Evolutionary conservation across 2,797 vertebrate genomes (phyloP).

Genomic region (Parotocinclus haroldoi): DNA sequence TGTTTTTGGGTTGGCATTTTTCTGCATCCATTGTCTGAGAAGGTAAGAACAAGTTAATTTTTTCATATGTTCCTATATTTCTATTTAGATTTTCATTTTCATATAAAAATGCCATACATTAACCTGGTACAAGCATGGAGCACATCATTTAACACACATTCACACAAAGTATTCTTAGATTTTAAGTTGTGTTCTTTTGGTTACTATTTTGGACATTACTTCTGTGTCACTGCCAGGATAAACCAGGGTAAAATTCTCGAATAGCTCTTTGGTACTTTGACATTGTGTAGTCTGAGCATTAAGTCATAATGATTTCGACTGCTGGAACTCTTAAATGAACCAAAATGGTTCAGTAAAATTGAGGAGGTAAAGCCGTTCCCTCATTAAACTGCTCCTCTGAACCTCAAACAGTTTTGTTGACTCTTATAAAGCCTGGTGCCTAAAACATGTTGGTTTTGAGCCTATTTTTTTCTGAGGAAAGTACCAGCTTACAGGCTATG

Average conservation of each 20-base stretch:
- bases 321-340: slow-evolving; percentile 35
- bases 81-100: no score
- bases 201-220: not conserved
- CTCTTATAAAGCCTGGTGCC: slow-evolving; percentile 34
- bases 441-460: slow-evolving; percentile 32
- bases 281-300: slow-evolving; percentile 20
- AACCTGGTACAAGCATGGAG: no score
- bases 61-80: not conserved
- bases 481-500: slow-evolving; percentile 14
- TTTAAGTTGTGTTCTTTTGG: no score
- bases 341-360: slow-evolving; percentile 38
- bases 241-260: slow-evolving; percentile 1
- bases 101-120: slow-evolving; percentile 1
- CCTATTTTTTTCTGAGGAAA: slow-evolving; percentile 42
- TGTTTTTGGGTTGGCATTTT: slow-evolving; percentile 39
- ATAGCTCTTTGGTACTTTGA: not conserved
- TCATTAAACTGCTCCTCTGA: slow-evolving; percentile 26
- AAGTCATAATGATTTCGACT: slow-evolving; percentile 22
- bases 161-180: no score
- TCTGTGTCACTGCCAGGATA: not conserved
- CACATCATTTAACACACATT: no score
- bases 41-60: slow-evolving; percentile 45
- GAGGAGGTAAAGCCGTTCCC: slow-evolving; percentile 4
- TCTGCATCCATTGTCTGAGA: slow-evolving; percentile 24
- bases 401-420: slow-evolving; percentile 46